Base-by-base conservation (phyloP, 2,888 invertebrate species). In the Trissolcus japonicus region DNA sequence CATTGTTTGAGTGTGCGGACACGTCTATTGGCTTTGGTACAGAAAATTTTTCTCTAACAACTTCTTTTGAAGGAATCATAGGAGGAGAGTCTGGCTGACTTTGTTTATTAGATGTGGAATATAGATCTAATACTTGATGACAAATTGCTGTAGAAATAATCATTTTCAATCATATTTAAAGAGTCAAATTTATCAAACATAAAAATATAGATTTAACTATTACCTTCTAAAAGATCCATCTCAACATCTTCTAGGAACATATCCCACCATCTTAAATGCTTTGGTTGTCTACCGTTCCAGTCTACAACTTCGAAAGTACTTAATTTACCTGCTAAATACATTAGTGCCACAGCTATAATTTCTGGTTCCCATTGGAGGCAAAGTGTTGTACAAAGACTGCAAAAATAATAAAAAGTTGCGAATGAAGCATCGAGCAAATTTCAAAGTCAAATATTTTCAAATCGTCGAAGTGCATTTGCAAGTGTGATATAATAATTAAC, bases 351-450 rank as follows among this genome's bases (percentile, higher is more conserved):
- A 0, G 99, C 98, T 80, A 97, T 96, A 53, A 99, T 97, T 90
- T 99, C 99, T 0, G 99, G 98, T 89, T 99, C 99, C 98, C 98
- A 99, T 90, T 98, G 98, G 56, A 99, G 92, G 81, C 96, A 96
- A 56, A 99, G 91, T 0, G 98, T 98, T 3, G 99, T 99, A 87
- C 98, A 98, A 80, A 98, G 92, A 90, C 97, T 95, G 19, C 11
- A 63, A 71, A 65, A 46, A 16, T 16, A 16, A 46, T 4, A 14
- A 46, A 46, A n/a, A 46, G 0, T 1, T 3, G 6, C 7, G 7
- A 14, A 46, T 46, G n/a, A 46, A 46, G 16, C 6, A 16, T 14
- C 35, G 7, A 7, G 35, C 6, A 16, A 46, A 46, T 16, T 16
- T 46, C 4, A 46, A 46, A 46, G 16, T 14, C n/a, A 46, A 46